Conservation (phyloP, 2,113 vertebrate genomes). For the human region GRCh38 chr18:47628001-47628500, state of each 20-base stretch:
- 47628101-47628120: slow-evolving; percentile 1
- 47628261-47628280: not conserved
- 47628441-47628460: not conserved
- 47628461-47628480: not conserved
- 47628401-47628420: not conserved
- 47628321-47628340: not conserved
- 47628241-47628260: not conserved
- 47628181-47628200: not conserved
- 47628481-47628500: not conserved
- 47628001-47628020: slow-evolving; percentile 63
- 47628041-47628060: slow-evolving; percentile 64
- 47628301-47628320: not conserved
- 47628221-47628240: not conserved
- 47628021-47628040: slow-evolving; percentile 51
- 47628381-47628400: not conserved
- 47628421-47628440: not conserved
- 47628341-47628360: not conserved
- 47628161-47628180: not conserved
- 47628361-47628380: not conserved
- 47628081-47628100: slow-evolving; percentile 43
- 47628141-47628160: not conserved
- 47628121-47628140: not conserved
- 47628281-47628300: not conserved
- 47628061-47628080: slow-evolving; percentile 39
- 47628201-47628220: not conserved